Conservation (phyloP, 2,888 invertebrate genomes). For the Nomada fabriciana region DNA sequence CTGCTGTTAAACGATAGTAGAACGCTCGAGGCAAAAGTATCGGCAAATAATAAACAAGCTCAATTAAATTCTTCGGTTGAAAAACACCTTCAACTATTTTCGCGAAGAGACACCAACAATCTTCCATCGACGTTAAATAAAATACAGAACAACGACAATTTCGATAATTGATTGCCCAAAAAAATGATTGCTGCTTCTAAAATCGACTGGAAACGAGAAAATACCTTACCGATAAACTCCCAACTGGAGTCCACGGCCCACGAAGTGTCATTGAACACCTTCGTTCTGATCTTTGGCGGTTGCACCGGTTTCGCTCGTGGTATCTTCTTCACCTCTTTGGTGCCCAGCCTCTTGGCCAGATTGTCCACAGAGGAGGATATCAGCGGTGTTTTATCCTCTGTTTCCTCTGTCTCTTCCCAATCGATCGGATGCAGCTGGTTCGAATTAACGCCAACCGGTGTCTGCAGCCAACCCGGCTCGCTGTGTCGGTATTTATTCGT, state of each 20-base stretch:
- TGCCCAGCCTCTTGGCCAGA: conserved; percentile 83
- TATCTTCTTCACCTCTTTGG: conserved; percentile 84
- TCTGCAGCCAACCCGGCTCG: conserved; percentile 82
- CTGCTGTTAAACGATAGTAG: too few species aligned
- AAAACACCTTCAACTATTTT: neutral
- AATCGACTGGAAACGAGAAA: neutral
- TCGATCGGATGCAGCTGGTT: conserved; percentile 81
- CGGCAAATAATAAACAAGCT: too few species aligned
- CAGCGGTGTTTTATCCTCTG: conserved; percentile 82
- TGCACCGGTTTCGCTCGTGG: conserved; percentile 90
- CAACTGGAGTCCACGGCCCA: conserved; percentile 96
- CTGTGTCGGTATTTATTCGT: conserved; percentile 82
- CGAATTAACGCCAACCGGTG: conserved; percentile 70
- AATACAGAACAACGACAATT: neutral
- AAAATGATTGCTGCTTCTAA: neutral
- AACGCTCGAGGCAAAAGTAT: too few species aligned
- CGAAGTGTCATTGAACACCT: conserved; percentile 85
- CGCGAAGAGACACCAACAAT: neutral
- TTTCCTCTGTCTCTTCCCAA: conserved; percentile 82
- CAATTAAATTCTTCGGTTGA: too few species aligned
- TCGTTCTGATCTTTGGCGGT: conserved; percentile 87
- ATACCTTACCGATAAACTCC: conserved; percentile 93
- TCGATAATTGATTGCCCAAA: neutral
- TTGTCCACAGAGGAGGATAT: conserved; percentile 90
- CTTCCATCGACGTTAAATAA: too few species aligned